Conservation (phyloP, 1,140 invertebrate species). For the Meloidogyne chitwoodi region DNA sequence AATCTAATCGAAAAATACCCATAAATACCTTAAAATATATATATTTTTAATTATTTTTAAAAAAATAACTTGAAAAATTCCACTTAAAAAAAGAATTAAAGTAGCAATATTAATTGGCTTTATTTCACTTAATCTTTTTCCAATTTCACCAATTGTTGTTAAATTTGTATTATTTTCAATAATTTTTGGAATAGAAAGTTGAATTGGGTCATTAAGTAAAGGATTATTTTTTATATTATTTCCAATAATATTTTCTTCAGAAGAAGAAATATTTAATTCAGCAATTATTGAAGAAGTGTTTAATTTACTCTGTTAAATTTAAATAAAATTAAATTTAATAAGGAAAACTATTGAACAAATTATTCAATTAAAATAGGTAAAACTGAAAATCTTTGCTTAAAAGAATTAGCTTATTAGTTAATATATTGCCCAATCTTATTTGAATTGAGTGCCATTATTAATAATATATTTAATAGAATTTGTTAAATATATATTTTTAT, state of each 20-base stretch:
- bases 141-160: background rate
- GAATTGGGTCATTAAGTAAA: conserved; percentile 16
- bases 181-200: conserved; percentile 7
- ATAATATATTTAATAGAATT: no score
- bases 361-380: no score
- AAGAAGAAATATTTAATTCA: conserved; percentile 16
- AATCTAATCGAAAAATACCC: conserved; percentile 53
- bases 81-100: conserved; percentile 51
- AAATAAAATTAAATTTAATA: no score
- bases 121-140: conserved; percentile 19
- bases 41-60: background rate
- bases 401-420: no score
- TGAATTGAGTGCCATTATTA: no score
- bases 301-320: conserved; percentile 2
- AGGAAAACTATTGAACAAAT: no score
- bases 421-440: no score
- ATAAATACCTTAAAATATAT: conserved; percentile 42
- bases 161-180: background rate
- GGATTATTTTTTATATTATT: background rate
- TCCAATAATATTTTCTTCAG: background rate
- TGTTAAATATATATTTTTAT: no score
- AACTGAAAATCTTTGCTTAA: no score
- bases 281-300: conserved; percentile 24
- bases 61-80: conserved; percentile 45
- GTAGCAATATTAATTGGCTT: conserved; percentile 54